phyloP scores from a whole-genome alignment of 2,797 vertebrate species.

The Mus caroli region DNA sequence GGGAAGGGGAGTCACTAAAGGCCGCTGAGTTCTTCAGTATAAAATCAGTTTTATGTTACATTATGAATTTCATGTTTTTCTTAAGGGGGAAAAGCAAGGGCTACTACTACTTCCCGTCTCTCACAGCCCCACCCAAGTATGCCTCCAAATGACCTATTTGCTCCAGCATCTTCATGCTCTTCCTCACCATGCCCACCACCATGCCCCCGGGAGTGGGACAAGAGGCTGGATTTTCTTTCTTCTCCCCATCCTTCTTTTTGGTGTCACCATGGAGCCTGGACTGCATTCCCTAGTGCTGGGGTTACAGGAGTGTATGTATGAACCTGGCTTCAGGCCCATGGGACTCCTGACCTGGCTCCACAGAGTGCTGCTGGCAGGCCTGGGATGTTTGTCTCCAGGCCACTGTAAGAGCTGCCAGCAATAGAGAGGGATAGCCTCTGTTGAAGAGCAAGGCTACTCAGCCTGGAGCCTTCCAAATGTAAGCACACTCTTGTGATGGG shows the following conservation, averaged over 20 bases:
- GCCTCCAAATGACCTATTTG: neutral
- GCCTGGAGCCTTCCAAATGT: neutral
- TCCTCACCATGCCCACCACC: neutral
- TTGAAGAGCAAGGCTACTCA: neutral
- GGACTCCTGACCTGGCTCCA: neutral
- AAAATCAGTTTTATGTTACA: neutral
- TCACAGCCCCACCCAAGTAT: neutral
- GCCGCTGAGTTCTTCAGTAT: neutral
- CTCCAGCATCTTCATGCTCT: neutral
- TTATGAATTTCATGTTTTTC: slow-evolving; percentile 4
- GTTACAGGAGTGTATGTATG: neutral
- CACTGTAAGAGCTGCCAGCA: slow-evolving; percentile 9
- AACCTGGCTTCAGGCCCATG: neutral
- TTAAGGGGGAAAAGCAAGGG: neutral
- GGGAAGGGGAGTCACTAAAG: neutral
- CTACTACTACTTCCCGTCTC: neutral
- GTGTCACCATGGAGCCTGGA: neutral
- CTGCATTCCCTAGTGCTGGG: neutral
- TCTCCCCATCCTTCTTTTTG: neutral
- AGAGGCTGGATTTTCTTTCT: neutral
- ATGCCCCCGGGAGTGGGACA: neutral
- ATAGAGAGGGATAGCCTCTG: neutral
- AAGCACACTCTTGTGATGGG: neutral
- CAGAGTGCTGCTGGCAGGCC: neutral
- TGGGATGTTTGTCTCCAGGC: neutral